Base-by-base conservation (phyloP, 2,113 vertebrate species). In the Toxostoma redivivum region DNA sequence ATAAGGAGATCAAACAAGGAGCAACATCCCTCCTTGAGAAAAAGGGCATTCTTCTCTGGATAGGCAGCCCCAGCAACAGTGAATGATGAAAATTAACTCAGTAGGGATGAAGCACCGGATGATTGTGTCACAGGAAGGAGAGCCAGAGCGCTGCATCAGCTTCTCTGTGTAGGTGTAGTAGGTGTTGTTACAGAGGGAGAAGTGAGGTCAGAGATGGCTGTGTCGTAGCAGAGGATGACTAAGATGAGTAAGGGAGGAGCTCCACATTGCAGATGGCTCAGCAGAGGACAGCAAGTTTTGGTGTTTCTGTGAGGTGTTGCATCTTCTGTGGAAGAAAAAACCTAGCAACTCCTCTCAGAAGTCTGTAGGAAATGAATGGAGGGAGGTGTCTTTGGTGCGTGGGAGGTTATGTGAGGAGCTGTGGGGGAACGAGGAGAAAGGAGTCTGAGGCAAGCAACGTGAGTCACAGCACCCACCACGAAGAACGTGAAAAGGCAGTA, bases 381-480 rank as follows among this genome's bases (percentile, higher is more conserved):
- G 56, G 65, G 70, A 84, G 48, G 57, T 70, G 82, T 58, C 31
- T 47, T 48, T 44, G 78, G 53, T 0, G 2, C 0, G 88, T 86
- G 83, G 94, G 95, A 94, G 86, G 80, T 47, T 88, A 62, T 81
- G 77, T 86, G 95, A 95, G 86, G 92, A 94, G 78, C 27, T 86
- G 87, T 71, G 85, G 77, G 69, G 74, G 85, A 95, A 38, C 37
- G 18, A 88, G 88, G 66, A 86, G 85, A 90, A 90, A 78, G 65
- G 64, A 88, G 91, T 76, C 92, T 53, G 48, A 95, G 90, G 94
- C 81, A 90, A 91, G 94, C 89, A 80, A 89, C 2, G 4, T 96
- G 96, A 97, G 92, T 95, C 96, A 94, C 92, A 60, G 95, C 93
- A 83, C 95, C 95, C 94, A 96, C 96, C 88, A 86, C 0, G 12